Evolutionary conservation across 2,797 vertebrate species (phyloP).

Genomic region (Sus cebifrons): DNA sequence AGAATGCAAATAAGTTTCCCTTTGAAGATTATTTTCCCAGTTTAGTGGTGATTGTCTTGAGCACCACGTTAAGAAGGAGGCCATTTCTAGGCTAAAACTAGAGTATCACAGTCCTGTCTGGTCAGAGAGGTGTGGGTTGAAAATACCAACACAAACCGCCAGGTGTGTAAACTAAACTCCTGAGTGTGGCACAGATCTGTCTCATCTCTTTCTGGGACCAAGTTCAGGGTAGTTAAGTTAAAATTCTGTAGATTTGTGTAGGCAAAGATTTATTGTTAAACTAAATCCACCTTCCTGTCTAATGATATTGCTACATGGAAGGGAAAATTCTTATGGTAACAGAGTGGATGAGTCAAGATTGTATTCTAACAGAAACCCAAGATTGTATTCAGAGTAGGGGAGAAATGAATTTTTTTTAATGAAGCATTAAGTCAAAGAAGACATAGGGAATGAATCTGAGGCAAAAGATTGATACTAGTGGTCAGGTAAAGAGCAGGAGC

Average conservation of each 20-base stretch:
- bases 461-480: not conserved
- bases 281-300: not conserved
- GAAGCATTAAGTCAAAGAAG: not conserved
- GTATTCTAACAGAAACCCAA: not conserved
- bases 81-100: not conserved
- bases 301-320: not conserved
- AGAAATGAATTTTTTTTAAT: not conserved
- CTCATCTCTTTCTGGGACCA: not conserved
- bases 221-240: not conserved
- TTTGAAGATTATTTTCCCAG: not conserved
- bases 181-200: not conserved
- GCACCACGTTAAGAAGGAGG: not conserved
- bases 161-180: not conserved
- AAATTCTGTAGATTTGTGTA: not conserved
- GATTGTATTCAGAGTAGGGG: not conserved
- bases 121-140: not conserved
- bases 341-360: not conserved
- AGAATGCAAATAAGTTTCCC: not conserved
- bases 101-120: not conserved
- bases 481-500: not conserved
- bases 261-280: not conserved
- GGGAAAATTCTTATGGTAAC: not conserved
- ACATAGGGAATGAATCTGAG: not conserved
- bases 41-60: not conserved
- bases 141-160: not conserved